phyloP scores from a whole-genome alignment of 1,140 invertebrate species.

The Plectrocnemia conspersa region DNA sequence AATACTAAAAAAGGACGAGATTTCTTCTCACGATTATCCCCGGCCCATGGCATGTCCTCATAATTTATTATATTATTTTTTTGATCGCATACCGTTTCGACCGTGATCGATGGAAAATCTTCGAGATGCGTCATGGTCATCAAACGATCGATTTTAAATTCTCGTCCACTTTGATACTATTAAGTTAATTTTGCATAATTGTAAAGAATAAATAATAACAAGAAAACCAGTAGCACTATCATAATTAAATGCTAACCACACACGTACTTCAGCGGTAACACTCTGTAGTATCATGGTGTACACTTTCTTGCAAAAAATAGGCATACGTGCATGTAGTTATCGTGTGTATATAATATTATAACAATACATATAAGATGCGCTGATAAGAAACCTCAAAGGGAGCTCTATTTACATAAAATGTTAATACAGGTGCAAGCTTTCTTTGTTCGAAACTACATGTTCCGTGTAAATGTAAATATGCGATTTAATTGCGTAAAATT shows the following conservation, averaged over 20 bases:
- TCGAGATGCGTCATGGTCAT: no score
- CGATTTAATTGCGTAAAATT: constrained; percentile 15
- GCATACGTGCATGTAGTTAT: no score
- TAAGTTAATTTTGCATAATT: no score
- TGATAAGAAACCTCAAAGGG: no score
- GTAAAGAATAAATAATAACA: background rate
- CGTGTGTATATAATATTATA: no score
- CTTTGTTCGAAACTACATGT: constrained; percentile 8
- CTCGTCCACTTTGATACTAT: no score
- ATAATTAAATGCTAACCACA: background rate
- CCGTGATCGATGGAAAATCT: no score
- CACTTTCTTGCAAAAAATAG: background rate
- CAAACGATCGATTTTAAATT: no score
- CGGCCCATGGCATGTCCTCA: constrained; percentile 12
- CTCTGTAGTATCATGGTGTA: background rate
- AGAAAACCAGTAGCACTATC: background rate
- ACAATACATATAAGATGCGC: no score
- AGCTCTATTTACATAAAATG: no score
- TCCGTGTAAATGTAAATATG: constrained; percentile 18
- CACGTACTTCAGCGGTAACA: background rate
- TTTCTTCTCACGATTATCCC: constrained; percentile 31
- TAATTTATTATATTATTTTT: constrained; percentile 28
- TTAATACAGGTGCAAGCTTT: background rate
- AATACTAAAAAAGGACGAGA: constrained; percentile 13
- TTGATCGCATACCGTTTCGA: constrained; percentile 18